Base-by-base conservation (phyloP, 1,140 invertebrate genomes). In the Lordiphosa collinella region DNA sequence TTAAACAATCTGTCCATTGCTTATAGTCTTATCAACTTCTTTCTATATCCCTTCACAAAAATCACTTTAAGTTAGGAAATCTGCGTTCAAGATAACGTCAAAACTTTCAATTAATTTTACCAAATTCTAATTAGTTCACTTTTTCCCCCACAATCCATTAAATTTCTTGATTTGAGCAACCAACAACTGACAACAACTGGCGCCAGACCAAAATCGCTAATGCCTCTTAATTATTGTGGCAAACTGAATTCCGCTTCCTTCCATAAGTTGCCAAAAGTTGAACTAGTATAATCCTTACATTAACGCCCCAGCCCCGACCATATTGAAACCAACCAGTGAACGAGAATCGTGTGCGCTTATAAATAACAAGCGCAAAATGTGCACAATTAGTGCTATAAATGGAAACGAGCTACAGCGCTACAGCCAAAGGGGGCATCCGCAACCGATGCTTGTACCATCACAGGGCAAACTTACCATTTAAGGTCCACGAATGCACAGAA, bases 381-480 rank as follows among this genome's bases (percentile, higher is more conserved):
- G 52, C 66, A 76, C 76, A 84, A 84, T 82, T 84, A 84, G 62
- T 41, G 78, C 76, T 72, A 76, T 82, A 82, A 84, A 76, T 76
- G 76, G 76, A 29, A 40, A 36, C 49, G 58, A 58, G 54, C 41
- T 35, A 43, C 14, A 44, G 29, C 25, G 54, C 41, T 35, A 43
- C 14, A 44, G 29, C 25, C 38, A 32, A 43, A 36, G 51, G 51
- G 52, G 44, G 46, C 37, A 51, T 25, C 25, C 16, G 47, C 14
- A 35, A 54, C 18, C 32, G 32, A 32, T 18, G 41, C 43, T n/a
- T 11, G 18, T 8, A 37, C 51, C 34, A 35, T 59, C 48, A 67
- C 60, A 44, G 32, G 64, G 41, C 34, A 34, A 43, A 55, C 64
- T 32, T 52, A 56, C 75, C 78, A 71, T 80, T 76, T 76, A 80